Percentiles rank a stretch among this genome's conserved stretches.
phyloP scores from a whole-genome alignment of 1,140 invertebrate species.

The Drosophila sulfurigaster region DNA sequence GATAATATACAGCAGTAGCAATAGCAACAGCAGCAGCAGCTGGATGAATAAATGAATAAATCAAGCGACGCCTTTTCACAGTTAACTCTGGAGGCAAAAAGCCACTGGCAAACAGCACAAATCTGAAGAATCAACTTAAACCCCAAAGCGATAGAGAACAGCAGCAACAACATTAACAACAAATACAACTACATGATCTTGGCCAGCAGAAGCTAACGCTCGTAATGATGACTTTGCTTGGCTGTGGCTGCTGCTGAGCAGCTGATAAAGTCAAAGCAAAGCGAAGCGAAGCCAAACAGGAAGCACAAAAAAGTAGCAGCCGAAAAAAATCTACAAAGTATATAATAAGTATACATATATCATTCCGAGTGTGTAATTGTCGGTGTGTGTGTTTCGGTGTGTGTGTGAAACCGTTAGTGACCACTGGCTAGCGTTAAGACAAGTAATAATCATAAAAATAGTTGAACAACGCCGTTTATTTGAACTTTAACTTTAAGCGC shows the following conservation, averaged over 20 bases:
- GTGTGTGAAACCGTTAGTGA: conserved; percentile 59
- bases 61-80: conserved; percentile 74
- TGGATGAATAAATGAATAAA: conserved; percentile 74
- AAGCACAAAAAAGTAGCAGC: conserved; percentile 66
- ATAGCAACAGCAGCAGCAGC: conserved; percentile 18
- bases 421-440: conserved; percentile 37
- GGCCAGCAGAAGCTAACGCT: conserved; percentile 53
- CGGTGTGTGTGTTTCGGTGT: conserved; percentile 18
- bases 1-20: conserved; percentile 38
- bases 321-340: conserved; percentile 49
- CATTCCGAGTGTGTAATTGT: conserved; percentile 22
- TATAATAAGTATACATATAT: conserved; percentile 24
- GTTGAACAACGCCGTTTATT: conserved; percentile 66
- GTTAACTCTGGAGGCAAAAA: conserved; percentile 46
- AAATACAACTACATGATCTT: conserved; percentile 53
- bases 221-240: conserved; percentile 26
- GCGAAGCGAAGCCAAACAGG: conserved; percentile 58
- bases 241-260: not conserved
- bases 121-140: conserved; percentile 64
- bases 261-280: conserved; percentile 52
- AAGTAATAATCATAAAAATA: conserved; percentile 79
- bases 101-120: conserved; percentile 31
- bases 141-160: conserved; percentile 26
- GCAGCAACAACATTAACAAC: conserved; percentile 10
- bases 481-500: conserved; percentile 74